Evolutionary conservation across 2,797 vertebrate genomes (phyloP).

Genomic region (Sparus aurata): DNA sequence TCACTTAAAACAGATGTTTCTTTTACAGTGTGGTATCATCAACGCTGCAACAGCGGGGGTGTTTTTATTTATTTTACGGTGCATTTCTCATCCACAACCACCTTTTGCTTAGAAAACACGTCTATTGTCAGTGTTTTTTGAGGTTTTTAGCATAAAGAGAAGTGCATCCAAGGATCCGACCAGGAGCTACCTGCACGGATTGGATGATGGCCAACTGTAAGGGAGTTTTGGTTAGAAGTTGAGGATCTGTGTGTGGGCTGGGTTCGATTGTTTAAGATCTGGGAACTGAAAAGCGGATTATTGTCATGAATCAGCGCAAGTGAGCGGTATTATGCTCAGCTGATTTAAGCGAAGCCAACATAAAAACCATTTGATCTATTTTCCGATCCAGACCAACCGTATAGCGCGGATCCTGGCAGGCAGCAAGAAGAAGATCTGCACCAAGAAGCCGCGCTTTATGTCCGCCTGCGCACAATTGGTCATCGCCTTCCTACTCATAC

Average conservation of each 20-base stretch:
- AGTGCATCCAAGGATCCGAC: constrained; percentile 32
- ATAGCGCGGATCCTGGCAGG: constrained; percentile 99
- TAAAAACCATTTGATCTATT: constrained; percentile 69
- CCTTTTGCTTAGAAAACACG: constrained; percentile 14
- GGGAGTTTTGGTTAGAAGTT: constrained; percentile 33
- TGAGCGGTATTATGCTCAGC: constrained; percentile 19
- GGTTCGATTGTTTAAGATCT: constrained; percentile 58
- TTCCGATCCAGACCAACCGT: constrained; percentile 85
- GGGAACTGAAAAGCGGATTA: constrained; percentile 54
- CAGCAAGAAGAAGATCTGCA: constrained; percentile 99
- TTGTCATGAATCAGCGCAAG: constrained; percentile 58
- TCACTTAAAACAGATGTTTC: not conserved
- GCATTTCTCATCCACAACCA: not conserved
- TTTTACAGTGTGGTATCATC: not conserved
- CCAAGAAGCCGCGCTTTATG: constrained; percentile 99
- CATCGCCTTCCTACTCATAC: constrained; percentile 96
- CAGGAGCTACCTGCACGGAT: constrained; percentile 23
- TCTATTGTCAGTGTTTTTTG: not conserved
- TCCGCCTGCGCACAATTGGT: constrained; percentile 98
- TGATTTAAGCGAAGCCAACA: constrained; percentile 46
- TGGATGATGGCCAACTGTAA: constrained; percentile 45
- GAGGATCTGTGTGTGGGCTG: constrained; percentile 60
- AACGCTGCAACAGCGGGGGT: not conserved
- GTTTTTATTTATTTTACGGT: not conserved
- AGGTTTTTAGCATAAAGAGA: not conserved